Conservation (phyloP, 1,140 invertebrate genomes). For the Ephestia elutella region DNA sequence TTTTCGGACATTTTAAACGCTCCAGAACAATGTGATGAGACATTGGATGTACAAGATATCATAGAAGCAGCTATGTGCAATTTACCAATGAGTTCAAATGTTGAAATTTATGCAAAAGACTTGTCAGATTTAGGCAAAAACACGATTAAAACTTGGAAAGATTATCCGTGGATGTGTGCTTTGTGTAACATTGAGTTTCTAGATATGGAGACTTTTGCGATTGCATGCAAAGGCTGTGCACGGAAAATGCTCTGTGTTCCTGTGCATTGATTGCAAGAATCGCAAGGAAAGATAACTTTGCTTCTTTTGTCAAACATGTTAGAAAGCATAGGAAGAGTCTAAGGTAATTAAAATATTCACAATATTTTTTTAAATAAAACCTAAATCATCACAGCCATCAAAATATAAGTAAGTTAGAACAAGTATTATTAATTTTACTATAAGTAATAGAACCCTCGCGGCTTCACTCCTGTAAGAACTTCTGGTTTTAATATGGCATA, state of each 20-base stretch:
- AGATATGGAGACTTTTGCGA: slow-evolving; percentile 38
- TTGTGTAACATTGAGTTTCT: slow-evolving; percentile 54
- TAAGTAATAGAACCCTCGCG: too few species aligned
- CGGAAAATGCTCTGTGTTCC: slow-evolving; percentile 27
- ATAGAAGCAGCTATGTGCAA: slow-evolving; percentile 42
- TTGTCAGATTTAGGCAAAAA: slow-evolving; percentile 23
- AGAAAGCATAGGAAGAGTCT: slow-evolving; percentile 28
- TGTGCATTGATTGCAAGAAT: slow-evolving; percentile 29
- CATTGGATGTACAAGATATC: slow-evolving; percentile 43
- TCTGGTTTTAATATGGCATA: too few species aligned
- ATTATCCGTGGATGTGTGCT: slow-evolving; percentile 53
- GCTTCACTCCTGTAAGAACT: too few species aligned
- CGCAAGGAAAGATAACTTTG: slow-evolving; percentile 20
- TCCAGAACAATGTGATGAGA: slow-evolving; percentile 20
- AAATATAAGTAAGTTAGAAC: too few species aligned
- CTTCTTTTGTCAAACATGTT: slow-evolving; percentile 26
- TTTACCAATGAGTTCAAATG: slow-evolving; percentile 22
- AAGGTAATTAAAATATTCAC: slow-evolving; percentile 14
- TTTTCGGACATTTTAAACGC: background rate
- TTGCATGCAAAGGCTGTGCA: slow-evolving; percentile 33
- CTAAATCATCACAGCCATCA: too few species aligned
- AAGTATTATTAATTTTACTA: too few species aligned
- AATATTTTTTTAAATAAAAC: too few species aligned
- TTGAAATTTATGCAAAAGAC: slow-evolving; percentile 43
- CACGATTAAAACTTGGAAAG: slow-evolving; percentile 34